phyloP scores from a whole-genome alignment of 2,113 vertebrate species.

The Menidia beryllina region DNA sequence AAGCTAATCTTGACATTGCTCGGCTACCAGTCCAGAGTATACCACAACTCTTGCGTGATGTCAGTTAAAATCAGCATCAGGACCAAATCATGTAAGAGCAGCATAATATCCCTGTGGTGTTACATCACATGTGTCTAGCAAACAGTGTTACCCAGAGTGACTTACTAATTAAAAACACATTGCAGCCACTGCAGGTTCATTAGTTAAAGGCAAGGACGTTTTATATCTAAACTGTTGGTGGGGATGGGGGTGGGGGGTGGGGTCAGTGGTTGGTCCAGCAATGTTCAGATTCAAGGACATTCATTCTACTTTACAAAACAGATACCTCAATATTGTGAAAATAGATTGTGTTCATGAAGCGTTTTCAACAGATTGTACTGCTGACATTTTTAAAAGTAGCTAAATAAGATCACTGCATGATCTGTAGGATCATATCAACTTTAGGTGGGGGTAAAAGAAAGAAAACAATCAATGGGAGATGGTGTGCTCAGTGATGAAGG shows the following conservation, averaged over 20 bases:
- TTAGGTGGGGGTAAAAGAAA: constrained; percentile 5
- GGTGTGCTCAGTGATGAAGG: constrained; percentile 1
- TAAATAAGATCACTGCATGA: constrained; percentile 1
- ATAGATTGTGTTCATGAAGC: neutral
- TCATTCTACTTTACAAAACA: neutral
- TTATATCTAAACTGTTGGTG: neutral
- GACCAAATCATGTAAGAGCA: neutral
- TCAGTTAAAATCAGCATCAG: neutral
- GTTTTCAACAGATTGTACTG: constrained; percentile 11
- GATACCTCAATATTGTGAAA: neutral
- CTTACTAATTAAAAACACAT: neutral
- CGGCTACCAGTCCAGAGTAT: neutral
- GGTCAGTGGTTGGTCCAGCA: neutral
- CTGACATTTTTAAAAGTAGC: constrained; percentile 14
- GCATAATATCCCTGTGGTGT: neutral
- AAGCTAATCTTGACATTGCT: neutral
- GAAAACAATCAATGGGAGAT: neutral
- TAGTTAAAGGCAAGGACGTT: neutral
- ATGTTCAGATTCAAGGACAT: neutral
- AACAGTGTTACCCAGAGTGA: neutral
- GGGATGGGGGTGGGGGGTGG: too few relatives aligned
- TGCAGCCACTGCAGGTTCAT: neutral
- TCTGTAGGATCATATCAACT: too few relatives aligned
- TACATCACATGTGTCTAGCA: neutral
- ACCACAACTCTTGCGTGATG: neutral